Percentiles rank a stretch among this genome's conserved stretches.
These are phyloP conservation scores for Acanthaster planci DNA, from an alignment of 35 echinoderm and acorn worm genomes.

Conservation along the genomic window DNA sequence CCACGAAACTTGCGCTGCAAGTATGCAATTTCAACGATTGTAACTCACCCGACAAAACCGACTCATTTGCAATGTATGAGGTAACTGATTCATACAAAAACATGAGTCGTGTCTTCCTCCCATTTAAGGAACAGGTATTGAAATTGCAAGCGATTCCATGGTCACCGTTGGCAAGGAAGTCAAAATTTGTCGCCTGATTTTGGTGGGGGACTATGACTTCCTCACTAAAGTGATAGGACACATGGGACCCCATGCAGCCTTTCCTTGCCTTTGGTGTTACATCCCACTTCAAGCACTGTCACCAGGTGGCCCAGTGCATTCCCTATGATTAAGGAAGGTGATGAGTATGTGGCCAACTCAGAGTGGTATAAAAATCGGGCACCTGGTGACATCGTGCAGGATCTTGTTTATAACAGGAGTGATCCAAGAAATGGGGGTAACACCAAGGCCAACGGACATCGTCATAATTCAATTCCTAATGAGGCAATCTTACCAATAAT, in stretches of 20 bases:
- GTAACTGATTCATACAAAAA: neutral
- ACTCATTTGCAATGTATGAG: slow-evolving; percentile 1
- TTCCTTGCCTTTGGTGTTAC: slow-evolving; percentile 42
- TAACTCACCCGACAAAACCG: slow-evolving; percentile 27
- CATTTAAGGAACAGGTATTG: neutral
- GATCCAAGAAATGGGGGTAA: neutral
- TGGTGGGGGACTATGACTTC: slow-evolving; percentile 51
- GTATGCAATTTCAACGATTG: neutral
- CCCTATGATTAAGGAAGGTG: neutral
- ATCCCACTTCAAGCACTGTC: neutral
- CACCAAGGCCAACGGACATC: neutral
- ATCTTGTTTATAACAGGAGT: neutral
- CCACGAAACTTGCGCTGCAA: slow-evolving; percentile 22
- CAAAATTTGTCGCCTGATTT: slow-evolving; percentile 2
- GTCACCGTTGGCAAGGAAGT: neutral
- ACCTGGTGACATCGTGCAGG: slow-evolving; percentile 8
- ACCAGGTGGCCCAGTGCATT: neutral
- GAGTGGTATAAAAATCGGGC: neutral
- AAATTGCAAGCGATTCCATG: neutral
- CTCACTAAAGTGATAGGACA: slow-evolving; percentile 26
- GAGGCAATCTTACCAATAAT: neutral
- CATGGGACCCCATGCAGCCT: slow-evolving; percentile 18
- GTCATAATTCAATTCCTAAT: neutral
- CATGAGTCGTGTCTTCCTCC: neutral
- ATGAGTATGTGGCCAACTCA: slow-evolving; percentile 5